These are phyloP conservation scores for Tapirus terrestris DNA, from an alignment of 2,113 vertebrate species.

Conservation along the genomic window DNA sequence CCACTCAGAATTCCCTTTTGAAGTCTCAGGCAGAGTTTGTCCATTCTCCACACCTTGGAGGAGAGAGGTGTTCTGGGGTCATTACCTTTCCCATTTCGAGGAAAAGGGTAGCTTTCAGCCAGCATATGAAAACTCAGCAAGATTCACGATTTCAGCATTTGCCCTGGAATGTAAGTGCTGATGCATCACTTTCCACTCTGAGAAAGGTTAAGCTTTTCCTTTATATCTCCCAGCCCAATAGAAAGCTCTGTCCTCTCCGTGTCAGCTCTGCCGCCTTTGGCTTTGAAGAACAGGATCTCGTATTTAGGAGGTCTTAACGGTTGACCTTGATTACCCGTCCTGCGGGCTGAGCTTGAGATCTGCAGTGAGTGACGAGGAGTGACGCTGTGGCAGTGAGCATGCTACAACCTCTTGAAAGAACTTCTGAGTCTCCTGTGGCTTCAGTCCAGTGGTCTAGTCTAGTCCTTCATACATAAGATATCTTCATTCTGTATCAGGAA, in stretches of 20 bases:
- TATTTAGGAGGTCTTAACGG: not conserved
- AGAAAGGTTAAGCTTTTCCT: not conserved
- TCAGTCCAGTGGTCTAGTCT: no score
- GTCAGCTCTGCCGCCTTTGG: not conserved
- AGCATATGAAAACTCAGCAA: no score
- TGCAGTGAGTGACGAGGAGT: not conserved
- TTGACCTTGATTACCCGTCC: not conserved
- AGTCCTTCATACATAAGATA: no score
- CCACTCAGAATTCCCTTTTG: not conserved
- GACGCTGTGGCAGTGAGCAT: no score
- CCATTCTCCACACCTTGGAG: not conserved
- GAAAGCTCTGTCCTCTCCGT: not conserved
- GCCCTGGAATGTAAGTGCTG: no score
- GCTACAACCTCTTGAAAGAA: fast-evolving
- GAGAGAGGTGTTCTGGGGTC: not conserved
- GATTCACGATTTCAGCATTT: not conserved
- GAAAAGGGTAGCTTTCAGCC: not conserved
- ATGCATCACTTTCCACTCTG: not conserved
- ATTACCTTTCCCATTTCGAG: not conserved
- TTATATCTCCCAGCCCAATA: no score
- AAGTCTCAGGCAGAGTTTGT: not conserved
- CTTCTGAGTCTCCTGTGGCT: fast-evolving
- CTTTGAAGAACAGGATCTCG: not conserved
- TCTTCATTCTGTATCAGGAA: no score
- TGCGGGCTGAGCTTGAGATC: not conserved